Base-by-base conservation (phyloP, 2,888 invertebrate genomes). In the Limnephilus marmoratus region DNA sequence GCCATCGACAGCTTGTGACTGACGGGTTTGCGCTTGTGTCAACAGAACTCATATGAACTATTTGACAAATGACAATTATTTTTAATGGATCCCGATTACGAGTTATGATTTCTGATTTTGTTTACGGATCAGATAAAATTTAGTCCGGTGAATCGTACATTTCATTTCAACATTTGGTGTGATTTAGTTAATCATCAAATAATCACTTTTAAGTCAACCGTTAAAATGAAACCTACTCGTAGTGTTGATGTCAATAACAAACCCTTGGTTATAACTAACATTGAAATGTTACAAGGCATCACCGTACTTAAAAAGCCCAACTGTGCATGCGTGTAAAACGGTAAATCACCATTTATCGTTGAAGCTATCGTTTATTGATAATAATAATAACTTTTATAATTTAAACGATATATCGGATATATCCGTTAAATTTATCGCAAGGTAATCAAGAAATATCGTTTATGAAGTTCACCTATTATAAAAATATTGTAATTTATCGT, bases 21-120 rank as follows among this genome's bases (percentile, higher is more conserved):
- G 90, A 83, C 90, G 34, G 90, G 90, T 34, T 90, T 49, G 90
- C 81, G 15, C 53, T 88, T 29, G 53, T n/a, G 68, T 88, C 53
- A 80, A 68, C 68, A 34, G 88, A 31, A 68, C 68, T 68, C 68
- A 24, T 68, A 68, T 68, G 7, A 68, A 68, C 24, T n/a, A n/a
- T 68, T 24, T 68, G 68, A 68, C 68, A 68, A 68, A 24, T 24
- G 24, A n/a, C 24, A 68, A 68, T 24, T 68, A 68, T 68, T 68
- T 68, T 68, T 68, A 68, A 68, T n/a, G 68, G 68, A n/a, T 68
- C 24, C 9, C 68, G 68, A 68, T 68, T 24, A 68, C 68, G 24
- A 68, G 68, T 68, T 68, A 68, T 68, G 53, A 18, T 68, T 68
- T 68, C 53, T 5, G 68, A 68, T 68, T 68, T 68, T 68, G 68